Evolutionary conservation across 2,113 vertebrate species (phyloP).

Genomic region (Muntiacus muntjak): DNA sequence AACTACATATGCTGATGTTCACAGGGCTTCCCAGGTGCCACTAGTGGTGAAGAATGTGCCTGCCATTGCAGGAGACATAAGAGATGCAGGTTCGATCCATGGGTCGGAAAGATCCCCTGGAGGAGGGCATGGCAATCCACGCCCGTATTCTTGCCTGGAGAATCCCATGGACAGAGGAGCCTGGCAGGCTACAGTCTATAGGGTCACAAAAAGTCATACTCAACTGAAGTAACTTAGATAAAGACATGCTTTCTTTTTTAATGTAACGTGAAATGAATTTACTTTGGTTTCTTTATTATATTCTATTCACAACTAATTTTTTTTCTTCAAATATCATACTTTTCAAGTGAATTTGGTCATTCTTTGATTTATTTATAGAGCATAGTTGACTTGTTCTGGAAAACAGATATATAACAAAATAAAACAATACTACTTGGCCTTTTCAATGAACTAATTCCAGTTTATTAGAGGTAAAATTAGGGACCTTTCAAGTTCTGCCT

Average conservation of each 20-base stretch:
- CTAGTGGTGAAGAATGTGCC: neutral
- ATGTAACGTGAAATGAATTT: neutral
- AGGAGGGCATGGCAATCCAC: neutral
- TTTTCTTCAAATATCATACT: neutral
- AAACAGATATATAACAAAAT: neutral
- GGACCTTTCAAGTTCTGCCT: neutral
- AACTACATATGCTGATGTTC: rapidly evolving
- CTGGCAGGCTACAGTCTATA: neutral
- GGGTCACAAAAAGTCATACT: neutral
- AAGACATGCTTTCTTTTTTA: rapidly evolving
- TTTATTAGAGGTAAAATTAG: neutral
- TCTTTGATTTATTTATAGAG: neutral
- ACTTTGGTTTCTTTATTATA: neutral
- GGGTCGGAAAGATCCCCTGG: neutral
- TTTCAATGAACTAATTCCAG: neutral
- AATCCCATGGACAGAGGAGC: neutral
- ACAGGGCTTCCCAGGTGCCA: neutral
- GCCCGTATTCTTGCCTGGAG: neutral
- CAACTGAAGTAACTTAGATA: neutral
- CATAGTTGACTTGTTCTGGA: neutral
- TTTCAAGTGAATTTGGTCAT: neutral
- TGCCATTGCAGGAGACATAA: neutral
- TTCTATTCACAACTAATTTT: neutral
- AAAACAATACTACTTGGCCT: neutral
- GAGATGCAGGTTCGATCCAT: neutral